phyloP scores from a whole-genome alignment of 2,797 vertebrate genomes.

The Otolemur crassicaudatus region DNA sequence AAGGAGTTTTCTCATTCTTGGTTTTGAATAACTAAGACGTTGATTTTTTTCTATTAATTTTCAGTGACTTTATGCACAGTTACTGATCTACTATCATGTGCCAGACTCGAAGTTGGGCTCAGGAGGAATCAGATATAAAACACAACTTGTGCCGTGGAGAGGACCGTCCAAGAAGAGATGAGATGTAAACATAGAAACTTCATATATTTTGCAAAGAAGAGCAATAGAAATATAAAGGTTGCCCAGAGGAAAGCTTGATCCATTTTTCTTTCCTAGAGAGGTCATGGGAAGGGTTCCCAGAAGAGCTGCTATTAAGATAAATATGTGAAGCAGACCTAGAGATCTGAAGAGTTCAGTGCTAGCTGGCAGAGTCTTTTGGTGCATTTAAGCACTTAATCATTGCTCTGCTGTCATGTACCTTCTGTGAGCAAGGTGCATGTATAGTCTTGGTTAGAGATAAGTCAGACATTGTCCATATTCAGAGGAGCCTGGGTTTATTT shows the following conservation, averaged over 20 bases:
- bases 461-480: neutral
- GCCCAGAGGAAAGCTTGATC: neutral
- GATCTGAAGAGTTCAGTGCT: neutral
- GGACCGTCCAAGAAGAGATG: neutral
- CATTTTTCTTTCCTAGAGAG: neutral
- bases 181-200: neutral
- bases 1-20: neutral
- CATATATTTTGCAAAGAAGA: neutral
- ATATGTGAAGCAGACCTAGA: neutral
- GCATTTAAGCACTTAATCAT: neutral
- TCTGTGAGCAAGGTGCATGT: neutral
- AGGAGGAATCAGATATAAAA: neutral
- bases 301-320: neutral
- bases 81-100: neutral
- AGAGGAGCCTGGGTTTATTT: neutral
- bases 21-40: neutral
- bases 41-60: neutral
- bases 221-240: neutral
- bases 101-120: neutral
- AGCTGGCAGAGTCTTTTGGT: neutral
- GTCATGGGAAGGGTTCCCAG: neutral
- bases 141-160: neutral
- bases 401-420: neutral
- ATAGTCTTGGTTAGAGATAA: conserved; percentile 22
- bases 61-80: neutral